Evolutionary conservation across 2,113 vertebrate species (phyloP), one percentile per base, ranked within the genome.

Genomic region (Urocynchramus pylzowi): DNA sequence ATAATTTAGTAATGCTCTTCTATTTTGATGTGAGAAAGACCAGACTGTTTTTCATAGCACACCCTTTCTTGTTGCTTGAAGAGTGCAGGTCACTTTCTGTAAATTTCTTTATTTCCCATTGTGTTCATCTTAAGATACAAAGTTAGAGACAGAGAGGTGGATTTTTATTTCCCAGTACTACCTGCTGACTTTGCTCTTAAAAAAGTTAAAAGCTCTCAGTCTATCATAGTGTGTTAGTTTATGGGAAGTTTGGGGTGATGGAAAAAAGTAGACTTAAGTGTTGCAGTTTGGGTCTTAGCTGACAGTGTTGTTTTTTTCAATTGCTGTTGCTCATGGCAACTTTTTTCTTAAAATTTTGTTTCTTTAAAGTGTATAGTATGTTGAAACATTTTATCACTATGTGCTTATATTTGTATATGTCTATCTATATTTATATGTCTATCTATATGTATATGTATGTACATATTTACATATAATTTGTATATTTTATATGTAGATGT

Each of bases 231-330:
- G 3, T 63, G 4, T 45, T 80, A 64, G 6, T 61, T 86, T 82
- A 31, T n/a, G 9, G 15, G 22, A 11, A 69, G 4, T 7, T 6
- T 54, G 3, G 19, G 2, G 2, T 61, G 19, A 3, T 33, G 6
- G 28, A 14, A 61, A 60, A 42, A 60, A 37, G 7, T 16, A 47
- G 27, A 60, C 4, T 24, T n/a, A 22, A 8, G 1, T 79, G 27
- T 74, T 74, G n/a, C 23, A 33, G 2, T 71, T 53, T 73, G 50
- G 12, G 11, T 73, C 17, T 77, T 69, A 64, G 9, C 17, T 49
- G 14, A 44, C 16, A 42, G 21, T 30, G 15, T 10, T 74, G 10
- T 3, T 52, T 93, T 93, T 61, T 71, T 68, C 2, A 1, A 10
- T 53, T 59, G 61, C 22, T 68, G 21, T 50, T 84, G 35, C 44